Evolutionary conservation across 2,113 vertebrate genomes (phyloP), one percentile per base, ranked within the genome.

Genomic region (Megalops atlanticus): DNA sequence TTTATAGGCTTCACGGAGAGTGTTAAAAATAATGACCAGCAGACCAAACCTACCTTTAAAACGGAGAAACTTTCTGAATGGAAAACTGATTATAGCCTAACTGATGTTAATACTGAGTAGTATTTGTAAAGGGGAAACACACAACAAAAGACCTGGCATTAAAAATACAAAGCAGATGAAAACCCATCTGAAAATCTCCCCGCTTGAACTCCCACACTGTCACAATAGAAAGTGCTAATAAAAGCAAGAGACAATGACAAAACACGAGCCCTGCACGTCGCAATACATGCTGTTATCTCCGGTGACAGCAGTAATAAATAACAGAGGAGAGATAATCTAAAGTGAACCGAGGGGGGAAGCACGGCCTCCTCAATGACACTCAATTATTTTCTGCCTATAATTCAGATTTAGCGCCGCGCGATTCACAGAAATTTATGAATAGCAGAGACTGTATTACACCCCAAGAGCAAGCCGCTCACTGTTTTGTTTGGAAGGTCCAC

Each of bases 251-350:
- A 18, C 71, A 24, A 72, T 38, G 36, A 72, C 18, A 39, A 71
- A 73, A 38, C 35, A 38, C 71, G 33, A 38, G 15, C 71, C 36
- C 4, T 38, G 35, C 21, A 40, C 35, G 10, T 18, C 14, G 70
- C 70, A 35, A 36, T 72, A 18, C 36, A 36, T 35, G 35, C 33
- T 38, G 12, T 38, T 72, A 72, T 38, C 33, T 27, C 12, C 16
- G 38, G 38, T 72, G 33, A 72, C 70, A 72, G 36, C 14, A 72
- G 70, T 14, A 72, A 72, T 72, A 72, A 72, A 72, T 72, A 72
- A 16, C 35, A 33, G 38, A 18, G 38, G 31, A 27, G 36, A 21
- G 33, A 72, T 38, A 18, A 72, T 72, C 70, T 72, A 72, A 18
- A 2, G n/a, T 15, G 36, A 72, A 72, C 18, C 38, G 36, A 18